Evolutionary conservation across 2,113 vertebrate species (phyloP).

Genomic region (Coracopsis vasa): DNA sequence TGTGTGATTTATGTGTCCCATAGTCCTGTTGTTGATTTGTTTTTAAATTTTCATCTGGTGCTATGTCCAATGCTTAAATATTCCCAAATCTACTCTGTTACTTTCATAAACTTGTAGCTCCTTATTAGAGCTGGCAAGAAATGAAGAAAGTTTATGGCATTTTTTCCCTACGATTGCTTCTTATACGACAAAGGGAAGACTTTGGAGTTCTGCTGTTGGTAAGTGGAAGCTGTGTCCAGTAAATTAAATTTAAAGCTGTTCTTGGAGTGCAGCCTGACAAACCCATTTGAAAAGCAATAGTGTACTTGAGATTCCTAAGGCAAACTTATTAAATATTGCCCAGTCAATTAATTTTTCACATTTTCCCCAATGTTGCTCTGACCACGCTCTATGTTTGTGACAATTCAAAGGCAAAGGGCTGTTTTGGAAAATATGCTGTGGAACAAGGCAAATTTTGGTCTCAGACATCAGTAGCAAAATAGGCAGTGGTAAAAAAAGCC

Average conservation of each 20-base stretch:
- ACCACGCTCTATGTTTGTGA: not conserved
- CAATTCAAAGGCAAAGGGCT: not conserved
- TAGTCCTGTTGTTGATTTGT: rapidly evolving
- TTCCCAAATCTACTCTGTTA: not conserved
- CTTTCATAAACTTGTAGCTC: not conserved
- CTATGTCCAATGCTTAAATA: not conserved
- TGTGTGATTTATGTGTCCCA: not conserved
- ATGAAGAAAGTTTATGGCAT: not conserved
- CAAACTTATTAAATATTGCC: not conserved
- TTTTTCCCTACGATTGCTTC: not conserved
- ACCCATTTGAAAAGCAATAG: not conserved
- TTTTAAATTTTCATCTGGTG: not conserved
- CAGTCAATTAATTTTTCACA: not conserved
- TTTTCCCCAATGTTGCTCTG: not conserved
- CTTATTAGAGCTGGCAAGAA: not conserved
- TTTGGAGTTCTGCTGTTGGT: not conserved
- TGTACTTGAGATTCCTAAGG: not conserved
- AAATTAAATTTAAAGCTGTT: not conserved
- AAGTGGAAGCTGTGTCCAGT: not conserved
- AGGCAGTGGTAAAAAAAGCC: not conserved
- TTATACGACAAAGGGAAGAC: not conserved
- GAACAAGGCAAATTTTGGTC: not conserved
- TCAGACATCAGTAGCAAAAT: not conserved
- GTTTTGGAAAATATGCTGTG: not conserved
- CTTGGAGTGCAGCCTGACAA: not conserved